Conservation (phyloP, 2,797 vertebrate species). For the Hippocampus kuda region DNA sequence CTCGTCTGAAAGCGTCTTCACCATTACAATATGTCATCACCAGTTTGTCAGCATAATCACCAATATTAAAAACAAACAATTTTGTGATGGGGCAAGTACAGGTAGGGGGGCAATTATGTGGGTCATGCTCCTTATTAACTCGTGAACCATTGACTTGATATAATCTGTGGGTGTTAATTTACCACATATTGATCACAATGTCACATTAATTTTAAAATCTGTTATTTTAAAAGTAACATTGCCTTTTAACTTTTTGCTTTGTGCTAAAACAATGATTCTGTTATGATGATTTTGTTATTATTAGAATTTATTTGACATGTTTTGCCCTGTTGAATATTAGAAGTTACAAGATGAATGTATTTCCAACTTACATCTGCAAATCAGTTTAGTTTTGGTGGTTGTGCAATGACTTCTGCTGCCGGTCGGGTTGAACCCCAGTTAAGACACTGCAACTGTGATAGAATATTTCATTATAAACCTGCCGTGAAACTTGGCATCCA, state of each 20-base stretch:
- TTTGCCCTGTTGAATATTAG: neutral
- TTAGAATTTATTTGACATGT: neutral
- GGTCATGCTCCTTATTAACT: neutral
- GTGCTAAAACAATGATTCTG: neutral
- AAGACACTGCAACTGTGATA: neutral
- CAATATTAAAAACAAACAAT: slow-evolving; percentile 35
- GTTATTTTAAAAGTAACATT: neutral
- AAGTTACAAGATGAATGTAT: neutral
- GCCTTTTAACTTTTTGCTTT: neutral
- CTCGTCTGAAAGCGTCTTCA: slow-evolving; percentile 41
- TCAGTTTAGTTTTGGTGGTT: neutral
- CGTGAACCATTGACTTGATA: neutral
- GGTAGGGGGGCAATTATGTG: neutral
- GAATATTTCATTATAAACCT: neutral
- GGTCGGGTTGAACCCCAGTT: neutral
- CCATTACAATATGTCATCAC: slow-evolving; percentile 44
- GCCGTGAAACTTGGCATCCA: neutral
- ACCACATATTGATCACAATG: neutral
- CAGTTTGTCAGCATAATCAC: slow-evolving; percentile 37
- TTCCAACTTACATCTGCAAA: too few species aligned
- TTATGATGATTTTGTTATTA: too few species aligned
- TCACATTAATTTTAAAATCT: neutral
- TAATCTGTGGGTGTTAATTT: slow-evolving; percentile 21
- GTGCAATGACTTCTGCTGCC: too few species aligned
- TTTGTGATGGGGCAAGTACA: neutral